Percentiles rank a stretch among this genome's conserved stretches.
phyloP scores from a whole-genome alignment of 2,113 vertebrate species.

The Upupa epops region DNA sequence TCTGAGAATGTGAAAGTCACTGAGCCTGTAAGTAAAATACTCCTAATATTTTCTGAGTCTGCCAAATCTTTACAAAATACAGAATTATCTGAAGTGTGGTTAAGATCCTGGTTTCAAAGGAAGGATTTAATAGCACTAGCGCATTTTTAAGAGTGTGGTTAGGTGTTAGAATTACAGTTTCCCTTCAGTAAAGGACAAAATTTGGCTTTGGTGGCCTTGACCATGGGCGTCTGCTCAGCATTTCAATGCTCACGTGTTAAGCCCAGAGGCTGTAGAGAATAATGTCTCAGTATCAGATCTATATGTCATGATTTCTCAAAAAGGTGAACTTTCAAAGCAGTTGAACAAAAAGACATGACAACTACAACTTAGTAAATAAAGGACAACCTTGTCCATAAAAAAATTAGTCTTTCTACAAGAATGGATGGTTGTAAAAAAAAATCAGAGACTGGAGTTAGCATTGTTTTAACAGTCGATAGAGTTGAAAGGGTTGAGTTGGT shows the following conservation, averaged over 20 bases:
- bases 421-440: not conserved
- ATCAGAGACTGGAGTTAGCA: not conserved
- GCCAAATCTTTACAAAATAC: not conserved
- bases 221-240: constrained; percentile 40
- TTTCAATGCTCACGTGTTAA: constrained; percentile 49
- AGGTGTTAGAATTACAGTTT: constrained; percentile 17
- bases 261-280: constrained; percentile 31
- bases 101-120: not conserved
- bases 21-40: constrained; percentile 77
- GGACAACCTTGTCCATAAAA: not conserved
- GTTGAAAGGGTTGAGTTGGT: constrained; percentile 7
- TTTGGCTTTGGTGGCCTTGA: constrained; percentile 41
- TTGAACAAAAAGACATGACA: constrained; percentile 14
- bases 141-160: not conserved
- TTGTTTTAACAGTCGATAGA: not conserved
- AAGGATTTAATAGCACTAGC: not conserved
- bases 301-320: constrained; percentile 8
- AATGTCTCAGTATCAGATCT: constrained; percentile 33
- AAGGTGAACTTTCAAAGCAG: constrained; percentile 58
- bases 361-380: not conserved
- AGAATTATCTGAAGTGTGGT: not conserved
- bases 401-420: not conserved
- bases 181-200: constrained; percentile 42
- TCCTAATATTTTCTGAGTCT: not conserved
- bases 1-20: constrained; percentile 71